Evolutionary conservation across 1,140 invertebrate species (phyloP), one percentile per base, ranked within the genome.

Genomic region (Pemphigus obesinymphae): DNA sequence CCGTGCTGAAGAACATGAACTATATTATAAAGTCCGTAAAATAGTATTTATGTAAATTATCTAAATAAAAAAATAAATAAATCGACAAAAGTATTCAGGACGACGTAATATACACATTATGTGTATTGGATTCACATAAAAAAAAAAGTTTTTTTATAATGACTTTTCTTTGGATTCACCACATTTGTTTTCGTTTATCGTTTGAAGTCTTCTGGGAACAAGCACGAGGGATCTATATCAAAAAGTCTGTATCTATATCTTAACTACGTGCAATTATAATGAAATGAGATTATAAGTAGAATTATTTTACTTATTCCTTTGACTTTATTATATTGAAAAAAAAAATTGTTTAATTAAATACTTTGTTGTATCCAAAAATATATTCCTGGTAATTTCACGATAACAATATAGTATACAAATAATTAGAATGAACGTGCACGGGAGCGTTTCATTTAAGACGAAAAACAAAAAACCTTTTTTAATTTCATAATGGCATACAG

Each of bases 101-200:
- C 37, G 37, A 40, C 31, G 37, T 61, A 17, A 31, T 37, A 26
- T 55, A 26, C 23, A 37, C 15, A 31, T 15, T 37, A 75, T 75
- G 13, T 76, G n/a, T 55, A 61, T 78, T 58, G 75, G 23, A 3
- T 61, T 31, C 15, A 20, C 7, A 63, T 45, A 45, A 63, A 80
- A 43, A n/a, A 72, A 72, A 23, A 70, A 70, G 23, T 15, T 80
- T 80, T 40, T 17, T 63, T 45, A 31, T 78, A 78, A 78, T 61
- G 76, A 80, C 55, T 80, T 63, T 80, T 80, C 34, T 26, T 26
- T 15, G 76, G 37, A 63, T 63, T 61, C 50, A 11, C 23, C 15
- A 29, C 4, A 40, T 78, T 58, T 37, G 34, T 61, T 61, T 40
- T 61, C 55, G 26, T 73, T 17, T 50, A 50, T 31, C 37, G 23